Evolutionary conservation across 2,888 invertebrate genomes (phyloP), one percentile per base, ranked within the genome.

Genomic region (Galeopsomyia nigrocyanea): DNA sequence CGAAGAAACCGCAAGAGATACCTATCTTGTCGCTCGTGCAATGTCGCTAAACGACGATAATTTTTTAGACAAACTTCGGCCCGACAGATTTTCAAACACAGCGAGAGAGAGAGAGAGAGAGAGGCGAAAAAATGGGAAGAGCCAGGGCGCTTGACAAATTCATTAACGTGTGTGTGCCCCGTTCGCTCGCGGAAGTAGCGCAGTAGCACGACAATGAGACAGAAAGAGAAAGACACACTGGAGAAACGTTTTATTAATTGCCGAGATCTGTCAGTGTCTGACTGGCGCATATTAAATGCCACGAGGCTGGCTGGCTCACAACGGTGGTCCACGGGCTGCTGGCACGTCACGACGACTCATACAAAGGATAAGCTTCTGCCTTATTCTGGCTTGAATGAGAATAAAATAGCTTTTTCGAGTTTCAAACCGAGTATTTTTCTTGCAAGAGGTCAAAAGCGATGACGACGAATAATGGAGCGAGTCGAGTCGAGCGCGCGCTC

Each of bases 211-310:
- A 84, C 85, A 85, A 85, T 83, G 82, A 83, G 79, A n/a, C n/a
- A n/a, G n/a, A n/a, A n/a, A n/a, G n/a, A n/a, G n/a, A n/a, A n/a
- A n/a, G n/a, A 55, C 57, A 49, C 80, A 39, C 7, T 80, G 81
- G 81, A 10, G 82, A 84, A 83, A 82, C 83, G 82, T 83, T 83
- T 85, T 84, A 85, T 85, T 85, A 85, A 85, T 85, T 83, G 82
- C 82, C 75, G 75, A 82, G 81, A 85, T 85, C 81, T 78, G 82
- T 85, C 85, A 85, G 83, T 85, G 85, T 84, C 85, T 62, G 57
- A 9, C 3, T 16, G 16, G 80, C 81, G 81, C 82, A 82, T 82
- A 83, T 83, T 82, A 83, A 82, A 83, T 78, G 73, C 50, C 71
- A 70, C 75, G 64, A 71, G 31, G 62, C 56, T 55, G 72, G 58